Evolutionary conservation across 1,140 invertebrate species (phyloP), one percentile per base, ranked within the genome.

Genomic region (Tetramorium parvispinum): DNA sequence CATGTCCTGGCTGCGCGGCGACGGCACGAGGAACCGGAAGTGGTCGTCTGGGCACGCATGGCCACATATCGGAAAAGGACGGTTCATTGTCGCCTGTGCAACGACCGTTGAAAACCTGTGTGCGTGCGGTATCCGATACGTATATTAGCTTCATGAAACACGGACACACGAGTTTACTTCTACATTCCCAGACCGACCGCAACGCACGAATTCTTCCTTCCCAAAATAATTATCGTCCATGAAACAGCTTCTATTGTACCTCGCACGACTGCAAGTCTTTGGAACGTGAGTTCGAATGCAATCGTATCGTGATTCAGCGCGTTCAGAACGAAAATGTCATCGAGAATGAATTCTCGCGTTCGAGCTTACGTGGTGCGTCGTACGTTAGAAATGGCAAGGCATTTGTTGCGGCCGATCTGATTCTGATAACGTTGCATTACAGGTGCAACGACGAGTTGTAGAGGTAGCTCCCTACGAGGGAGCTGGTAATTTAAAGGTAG

Each of bases 11-110:
- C 85, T 83, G 76, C 40, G 40, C 32, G 32, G 3, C 43, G 43
- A 0, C 51, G 85, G 63, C 77, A 91, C 82, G 89, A 88, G 91
- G 90, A 92, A 92, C 87, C 92, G 92, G 92, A 93, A 93, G 91
- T 87, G 89, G 82, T 85, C 24, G 87, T 85, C 78, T 92, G 76
- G 86, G 91, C 91, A 92, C 92, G 91, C 86, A 53, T 76, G 88
- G 46, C 57, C 81, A 90, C 91, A 91, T 89, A 91, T 91, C 79
- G 66, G 65, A 51, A 65, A 86, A 88, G 87, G 65, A 65, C 88
- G 87, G 88, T 91, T 88, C 82, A 87, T 92, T 86, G 89, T 89
- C 85, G 82, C 73, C 68, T 68, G 85, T 85, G 81, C 78, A 85
- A 88, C 91, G 88, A 87, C 81, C 87, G 88, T 77, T 78, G 66